Percentiles rank a stretch among this genome's conserved stretches.
These are phyloP conservation scores for Cydia strobilella DNA, from an alignment of 1,140 invertebrate species.

Conservation along the genomic window DNA sequence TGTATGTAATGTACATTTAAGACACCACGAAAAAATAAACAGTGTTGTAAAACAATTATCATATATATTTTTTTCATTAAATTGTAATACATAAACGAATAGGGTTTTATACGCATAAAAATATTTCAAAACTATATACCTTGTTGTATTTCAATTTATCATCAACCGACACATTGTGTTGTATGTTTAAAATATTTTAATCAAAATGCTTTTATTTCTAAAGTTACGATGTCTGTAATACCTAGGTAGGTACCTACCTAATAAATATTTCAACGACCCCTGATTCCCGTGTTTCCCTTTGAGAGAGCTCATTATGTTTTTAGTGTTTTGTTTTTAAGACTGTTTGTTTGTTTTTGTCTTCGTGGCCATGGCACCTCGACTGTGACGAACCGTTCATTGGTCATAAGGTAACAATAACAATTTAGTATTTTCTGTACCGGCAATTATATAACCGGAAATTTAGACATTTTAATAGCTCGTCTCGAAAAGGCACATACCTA, in stretches of 20 bases:
- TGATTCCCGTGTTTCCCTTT: constrained; percentile 9
- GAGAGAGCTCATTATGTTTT: not conserved
- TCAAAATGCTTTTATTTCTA: too few species aligned
- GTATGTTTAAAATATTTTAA: too few species aligned
- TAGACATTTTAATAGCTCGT: not conserved
- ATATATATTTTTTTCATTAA: too few species aligned
- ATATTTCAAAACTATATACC: too few species aligned
- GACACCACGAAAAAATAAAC: too few species aligned
- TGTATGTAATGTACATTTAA: too few species aligned
- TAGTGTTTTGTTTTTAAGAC: constrained; percentile 13
- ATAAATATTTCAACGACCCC: not conserved
- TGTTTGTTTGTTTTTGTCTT: constrained; percentile 16
- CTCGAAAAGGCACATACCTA: not conserved
- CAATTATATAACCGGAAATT: constrained; percentile 22
- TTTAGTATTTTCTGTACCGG: not conserved
- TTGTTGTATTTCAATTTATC: too few species aligned
- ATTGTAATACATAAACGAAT: too few species aligned
- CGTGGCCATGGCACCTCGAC: constrained; percentile 11
- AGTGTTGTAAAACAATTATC: too few species aligned
- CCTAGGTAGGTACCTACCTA: not conserved
- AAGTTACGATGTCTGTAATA: too few species aligned
- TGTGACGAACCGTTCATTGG: constrained; percentile 28
- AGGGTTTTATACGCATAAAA: too few species aligned
- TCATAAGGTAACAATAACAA: not conserved
- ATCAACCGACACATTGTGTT: too few species aligned